phyloP scores from a whole-genome alignment of 2,113 vertebrate genomes.

The Oceanites oceanicus region DNA sequence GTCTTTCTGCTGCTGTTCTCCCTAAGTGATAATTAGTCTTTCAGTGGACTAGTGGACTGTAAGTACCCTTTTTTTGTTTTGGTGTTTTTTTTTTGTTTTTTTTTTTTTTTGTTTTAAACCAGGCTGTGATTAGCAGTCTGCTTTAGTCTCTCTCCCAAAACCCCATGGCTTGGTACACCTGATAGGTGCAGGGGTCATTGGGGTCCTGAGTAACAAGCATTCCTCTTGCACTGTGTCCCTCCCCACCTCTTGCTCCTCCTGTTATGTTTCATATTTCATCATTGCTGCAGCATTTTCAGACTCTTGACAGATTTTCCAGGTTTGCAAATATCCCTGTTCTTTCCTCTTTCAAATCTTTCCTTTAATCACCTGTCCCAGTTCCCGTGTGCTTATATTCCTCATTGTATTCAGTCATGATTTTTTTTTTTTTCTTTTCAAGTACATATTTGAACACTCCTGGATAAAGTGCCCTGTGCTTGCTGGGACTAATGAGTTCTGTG shows the following conservation, averaged over 20 bases:
- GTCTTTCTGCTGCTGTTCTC: background rate
- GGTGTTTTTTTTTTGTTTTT: background rate
- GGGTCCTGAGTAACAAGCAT: background rate
- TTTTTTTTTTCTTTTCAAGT: background rate
- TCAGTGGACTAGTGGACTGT: background rate
- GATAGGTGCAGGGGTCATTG: background rate
- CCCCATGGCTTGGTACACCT: background rate
- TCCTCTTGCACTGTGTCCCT: background rate
- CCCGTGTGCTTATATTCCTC: background rate
- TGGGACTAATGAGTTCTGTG: background rate
- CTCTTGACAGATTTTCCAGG: background rate
- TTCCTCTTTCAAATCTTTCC: background rate
- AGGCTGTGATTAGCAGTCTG: background rate
- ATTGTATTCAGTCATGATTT: background rate
- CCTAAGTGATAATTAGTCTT: background rate
- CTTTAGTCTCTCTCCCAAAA: background rate
- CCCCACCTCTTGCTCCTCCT: background rate
- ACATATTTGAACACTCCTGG: background rate
- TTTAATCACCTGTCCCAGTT: background rate
- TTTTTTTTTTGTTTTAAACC: background rate
- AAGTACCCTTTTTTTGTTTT: background rate
- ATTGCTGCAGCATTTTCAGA: background rate
- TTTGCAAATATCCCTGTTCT: background rate
- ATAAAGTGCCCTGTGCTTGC: background rate
- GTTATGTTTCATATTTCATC: background rate